phyloP scores from a whole-genome alignment of 1,140 invertebrate species.

The Hyles vespertilio region DNA sequence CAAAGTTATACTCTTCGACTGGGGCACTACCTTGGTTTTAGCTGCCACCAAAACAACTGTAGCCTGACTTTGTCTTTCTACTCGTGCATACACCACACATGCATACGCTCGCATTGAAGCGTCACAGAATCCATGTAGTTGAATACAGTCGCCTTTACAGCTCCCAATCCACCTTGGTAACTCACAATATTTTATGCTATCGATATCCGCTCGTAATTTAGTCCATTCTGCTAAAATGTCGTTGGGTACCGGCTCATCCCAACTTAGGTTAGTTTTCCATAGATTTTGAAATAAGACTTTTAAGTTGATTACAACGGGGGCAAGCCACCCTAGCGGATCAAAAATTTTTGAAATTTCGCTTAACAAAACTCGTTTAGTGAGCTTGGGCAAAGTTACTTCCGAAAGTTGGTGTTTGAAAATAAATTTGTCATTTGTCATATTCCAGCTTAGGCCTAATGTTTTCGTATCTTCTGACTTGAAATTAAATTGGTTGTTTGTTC shows the following conservation, averaged over 20 bases:
- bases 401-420: too few species aligned
- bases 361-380: slow-evolving; percentile 18
- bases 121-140: too few species aligned
- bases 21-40: too few species aligned
- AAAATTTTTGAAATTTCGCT: slow-evolving; percentile 37
- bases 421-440: neutral
- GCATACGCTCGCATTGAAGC: too few species aligned
- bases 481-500: neutral
- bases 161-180: too few species aligned
- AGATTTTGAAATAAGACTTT: slow-evolving; percentile 63
- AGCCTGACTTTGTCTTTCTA: too few species aligned
- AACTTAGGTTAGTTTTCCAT: slow-evolving; percentile 41
- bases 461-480: slow-evolving; percentile 17
- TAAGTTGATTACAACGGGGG: slow-evolving; percentile 45
- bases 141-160: too few species aligned
- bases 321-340: slow-evolving; percentile 48
- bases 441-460: slow-evolving; percentile 22
- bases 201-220: too few species aligned
- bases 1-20: too few species aligned
- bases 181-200: too few species aligned
- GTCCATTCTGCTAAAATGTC: neutral
- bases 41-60: too few species aligned
- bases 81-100: too few species aligned
- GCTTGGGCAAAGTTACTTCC: slow-evolving; percentile 1
- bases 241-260: slow-evolving; percentile 43